Percentiles rank a stretch among this genome's conserved stretches.
Conservation (phyloP, 2,113 vertebrate genomes). For the Rana temporaria region DNA sequence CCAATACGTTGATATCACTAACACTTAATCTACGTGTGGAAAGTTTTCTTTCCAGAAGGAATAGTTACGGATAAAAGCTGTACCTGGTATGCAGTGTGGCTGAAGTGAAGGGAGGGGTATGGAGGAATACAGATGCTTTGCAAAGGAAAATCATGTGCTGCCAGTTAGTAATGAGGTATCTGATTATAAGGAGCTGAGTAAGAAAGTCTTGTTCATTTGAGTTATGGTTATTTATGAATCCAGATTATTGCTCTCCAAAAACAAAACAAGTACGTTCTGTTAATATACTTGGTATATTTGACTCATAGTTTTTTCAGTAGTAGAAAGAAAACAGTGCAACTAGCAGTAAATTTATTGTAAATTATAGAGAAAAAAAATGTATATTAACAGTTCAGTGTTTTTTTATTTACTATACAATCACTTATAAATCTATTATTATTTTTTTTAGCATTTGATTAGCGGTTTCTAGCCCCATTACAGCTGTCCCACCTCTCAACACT, state of each 20-base stretch:
- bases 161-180: slow-evolving; percentile 17
- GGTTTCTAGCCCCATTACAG: no score
- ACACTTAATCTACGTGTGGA: slow-evolving; percentile 13
- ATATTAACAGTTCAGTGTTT: no score
- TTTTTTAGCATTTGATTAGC: no score
- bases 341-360: no score
- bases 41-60: slow-evolving; percentile 25
- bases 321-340: not conserved
- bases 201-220: slow-evolving; percentile 6
- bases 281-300: slow-evolving; percentile 3
- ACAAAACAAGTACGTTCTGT: slow-evolving; percentile 5
- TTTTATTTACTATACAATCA: no score
- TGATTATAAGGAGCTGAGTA: slow-evolving; percentile 16
- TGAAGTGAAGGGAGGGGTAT: not conserved
- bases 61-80: not conserved
- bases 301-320: not conserved
- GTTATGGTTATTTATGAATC: slow-evolving; percentile 29
- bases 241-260: slow-evolving; percentile 32
- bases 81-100: slow-evolving; percentile 4
- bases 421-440: no score
- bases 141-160: slow-evolving; percentile 1
- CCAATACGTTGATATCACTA: not conserved
- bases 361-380: no score
- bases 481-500: no score
- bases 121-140: not conserved